phyloP scores from a whole-genome alignment of 2,888 invertebrate genomes.

The Oconnorella tubifera region DNA sequence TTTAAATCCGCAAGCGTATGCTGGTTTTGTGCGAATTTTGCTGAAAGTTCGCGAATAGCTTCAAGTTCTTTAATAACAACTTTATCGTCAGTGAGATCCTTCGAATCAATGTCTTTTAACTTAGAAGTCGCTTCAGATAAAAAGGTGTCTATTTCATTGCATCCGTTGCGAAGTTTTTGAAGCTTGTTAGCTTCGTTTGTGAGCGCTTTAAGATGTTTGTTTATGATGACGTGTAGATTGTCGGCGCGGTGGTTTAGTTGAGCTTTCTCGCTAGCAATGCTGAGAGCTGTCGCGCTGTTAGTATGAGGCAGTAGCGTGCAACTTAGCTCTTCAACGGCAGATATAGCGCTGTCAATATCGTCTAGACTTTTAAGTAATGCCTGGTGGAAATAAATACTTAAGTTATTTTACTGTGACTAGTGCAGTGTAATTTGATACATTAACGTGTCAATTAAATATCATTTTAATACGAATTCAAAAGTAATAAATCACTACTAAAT shows the following conservation, averaged over 20 bases:
- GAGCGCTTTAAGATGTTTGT: not conserved
- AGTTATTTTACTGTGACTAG: not conserved
- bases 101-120: not conserved
- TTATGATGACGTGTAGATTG: not conserved
- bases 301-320: not conserved
- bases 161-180: not conserved
- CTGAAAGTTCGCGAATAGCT: conserved; percentile 30
- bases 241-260: not conserved
- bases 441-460: too few relatives aligned
- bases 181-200: not conserved
- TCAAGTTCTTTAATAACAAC: not conserved
- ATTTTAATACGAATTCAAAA: too few relatives aligned
- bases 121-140: not conserved
- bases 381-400: not conserved
- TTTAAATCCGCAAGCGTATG: conserved; percentile 45
- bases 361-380: not conserved
- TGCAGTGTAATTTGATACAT: conserved; percentile 7
- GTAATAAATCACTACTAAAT: too few relatives aligned
- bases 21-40: conserved; percentile 34
- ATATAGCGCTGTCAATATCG: not conserved
- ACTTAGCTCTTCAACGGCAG: not conserved
- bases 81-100: not conserved
- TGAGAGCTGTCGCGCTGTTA: not conserved
- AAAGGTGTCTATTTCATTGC: not conserved
- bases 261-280: not conserved